Evolutionary conservation across 2,113 vertebrate genomes (phyloP).

Genomic region (Xiphophorus couchianus): DNA sequence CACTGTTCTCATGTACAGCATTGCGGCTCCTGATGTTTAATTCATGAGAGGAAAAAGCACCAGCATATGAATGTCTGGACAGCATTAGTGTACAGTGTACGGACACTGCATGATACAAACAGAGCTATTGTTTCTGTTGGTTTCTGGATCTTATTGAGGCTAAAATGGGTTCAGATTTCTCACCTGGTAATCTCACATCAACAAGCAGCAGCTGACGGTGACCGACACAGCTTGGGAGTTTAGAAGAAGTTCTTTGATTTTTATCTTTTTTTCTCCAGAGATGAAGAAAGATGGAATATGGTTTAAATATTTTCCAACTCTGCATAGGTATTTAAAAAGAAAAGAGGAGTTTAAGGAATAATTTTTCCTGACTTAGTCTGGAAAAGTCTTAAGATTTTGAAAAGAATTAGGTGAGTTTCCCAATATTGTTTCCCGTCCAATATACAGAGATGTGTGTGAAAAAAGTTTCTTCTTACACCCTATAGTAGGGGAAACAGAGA

Average conservation of each 20-base stretch:
- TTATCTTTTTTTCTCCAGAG: constrained; percentile 37
- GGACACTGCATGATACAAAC: constrained; percentile 31
- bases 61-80: constrained; percentile 32
- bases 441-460: constrained; percentile 3
- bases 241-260: constrained; percentile 21
- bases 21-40: constrained; percentile 7
- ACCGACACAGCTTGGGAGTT: constrained; percentile 35
- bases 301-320: background rate
- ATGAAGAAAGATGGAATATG: too few species aligned
- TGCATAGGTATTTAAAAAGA: background rate
- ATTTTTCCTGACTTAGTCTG: background rate
- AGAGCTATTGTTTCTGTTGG: constrained; percentile 21
- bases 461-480: background rate
- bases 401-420: constrained; percentile 19
- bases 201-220: constrained; percentile 59
- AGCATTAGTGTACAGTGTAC: constrained; percentile 17
- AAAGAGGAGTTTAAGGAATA: background rate
- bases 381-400: background rate
- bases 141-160: constrained; percentile 49
- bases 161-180: constrained; percentile 52
- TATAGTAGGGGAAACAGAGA: background rate
- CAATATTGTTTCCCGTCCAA: constrained; percentile 53
- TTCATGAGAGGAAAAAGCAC: background rate
- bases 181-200: constrained; percentile 47
- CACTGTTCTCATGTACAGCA: background rate